Percentiles rank a stretch among this genome's conserved stretches.
phyloP scores from a whole-genome alignment of 2,797 vertebrate genomes.

The Danio choprae region DNA sequence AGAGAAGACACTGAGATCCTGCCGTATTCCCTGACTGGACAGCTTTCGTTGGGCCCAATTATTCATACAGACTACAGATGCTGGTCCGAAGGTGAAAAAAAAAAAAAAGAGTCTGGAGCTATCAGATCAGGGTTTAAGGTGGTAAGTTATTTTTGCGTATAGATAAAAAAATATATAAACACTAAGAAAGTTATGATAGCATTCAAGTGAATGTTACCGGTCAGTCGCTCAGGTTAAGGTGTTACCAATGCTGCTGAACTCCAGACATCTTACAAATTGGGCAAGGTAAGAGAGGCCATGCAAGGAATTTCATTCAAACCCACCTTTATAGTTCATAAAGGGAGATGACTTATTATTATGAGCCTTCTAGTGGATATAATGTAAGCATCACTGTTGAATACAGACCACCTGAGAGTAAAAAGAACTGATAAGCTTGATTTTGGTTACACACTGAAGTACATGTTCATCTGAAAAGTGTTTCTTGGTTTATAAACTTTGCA shows the following conservation, averaged over 20 bases:
- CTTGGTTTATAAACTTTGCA: constrained; percentile 33
- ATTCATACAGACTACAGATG: constrained; percentile 20
- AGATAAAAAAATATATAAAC: background rate
- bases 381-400: constrained; percentile 34
- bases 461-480: constrained; percentile 49
- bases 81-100: background rate
- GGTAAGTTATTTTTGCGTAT: constrained; percentile 15
- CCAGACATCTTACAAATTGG: constrained; percentile 4
- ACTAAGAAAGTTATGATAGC: background rate
- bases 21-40: background rate
- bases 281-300: constrained; percentile 13
- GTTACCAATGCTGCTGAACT: constrained; percentile 52
- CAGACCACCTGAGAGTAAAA: constrained; percentile 16
- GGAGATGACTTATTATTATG: constrained; percentile 3
- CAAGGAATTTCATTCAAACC: constrained; percentile 25
- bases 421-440: constrained; percentile 23
- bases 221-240: constrained; percentile 66
- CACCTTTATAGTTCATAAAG: constrained; percentile 8
- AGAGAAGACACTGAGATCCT: background rate
- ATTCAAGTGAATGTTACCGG: background rate
- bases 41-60: background rate
- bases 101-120: background rate
- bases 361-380: constrained; percentile 11
- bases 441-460: constrained; percentile 33
- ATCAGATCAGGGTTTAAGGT: constrained; percentile 14